Conservation (phyloP, 30 jellyfish, hydroid and myxozoan species). For the Aurelia sp. region DNA sequence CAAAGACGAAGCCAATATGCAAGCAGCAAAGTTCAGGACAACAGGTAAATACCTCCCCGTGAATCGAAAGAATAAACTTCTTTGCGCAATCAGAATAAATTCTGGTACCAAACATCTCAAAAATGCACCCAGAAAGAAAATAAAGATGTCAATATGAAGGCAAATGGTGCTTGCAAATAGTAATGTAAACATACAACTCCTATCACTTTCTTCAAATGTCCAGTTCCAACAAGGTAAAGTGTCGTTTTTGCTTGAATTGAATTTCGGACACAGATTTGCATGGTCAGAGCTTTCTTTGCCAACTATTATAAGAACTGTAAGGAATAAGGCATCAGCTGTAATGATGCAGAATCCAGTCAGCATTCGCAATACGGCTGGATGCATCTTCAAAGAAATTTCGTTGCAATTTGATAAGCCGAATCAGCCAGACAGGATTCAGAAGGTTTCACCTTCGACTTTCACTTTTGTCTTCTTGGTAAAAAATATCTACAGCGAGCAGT, state of each 20-base stretch:
- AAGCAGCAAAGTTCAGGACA: slow-evolving; percentile 22
- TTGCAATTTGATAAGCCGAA: too few relatives aligned
- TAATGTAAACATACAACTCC: slow-evolving; percentile 48
- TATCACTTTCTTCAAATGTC: slow-evolving; percentile 12
- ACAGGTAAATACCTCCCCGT: slow-evolving; percentile 36
- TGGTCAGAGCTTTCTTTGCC: slow-evolving; percentile 19
- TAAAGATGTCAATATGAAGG: slow-evolving; percentile 33
- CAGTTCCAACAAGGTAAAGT: slow-evolving; percentile 62
- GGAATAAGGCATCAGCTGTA: slow-evolving; percentile 22
- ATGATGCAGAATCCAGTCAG: slow-evolving; percentile 3
- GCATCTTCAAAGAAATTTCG: slow-evolving; percentile 7
- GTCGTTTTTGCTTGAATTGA: neutral
- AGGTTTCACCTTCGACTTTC: neutral
- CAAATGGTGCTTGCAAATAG: slow-evolving; percentile 50
- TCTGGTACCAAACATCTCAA: slow-evolving; percentile 55
- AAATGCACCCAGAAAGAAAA: slow-evolving; percentile 29
- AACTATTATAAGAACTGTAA: slow-evolving; percentile 18
- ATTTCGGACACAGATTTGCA: neutral
- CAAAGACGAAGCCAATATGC: slow-evolving; percentile 18
- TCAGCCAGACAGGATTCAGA: too few relatives aligned
- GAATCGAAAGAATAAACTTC: slow-evolving; percentile 29
- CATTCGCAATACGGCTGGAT: slow-evolving; percentile 25
- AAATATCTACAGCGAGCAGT: too few relatives aligned
- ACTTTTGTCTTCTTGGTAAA: neutral
- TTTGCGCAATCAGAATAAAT: slow-evolving; percentile 40